Base-by-base conservation (phyloP, 2,113 vertebrate species). In the Tretioscincus oriximinensis region DNA sequence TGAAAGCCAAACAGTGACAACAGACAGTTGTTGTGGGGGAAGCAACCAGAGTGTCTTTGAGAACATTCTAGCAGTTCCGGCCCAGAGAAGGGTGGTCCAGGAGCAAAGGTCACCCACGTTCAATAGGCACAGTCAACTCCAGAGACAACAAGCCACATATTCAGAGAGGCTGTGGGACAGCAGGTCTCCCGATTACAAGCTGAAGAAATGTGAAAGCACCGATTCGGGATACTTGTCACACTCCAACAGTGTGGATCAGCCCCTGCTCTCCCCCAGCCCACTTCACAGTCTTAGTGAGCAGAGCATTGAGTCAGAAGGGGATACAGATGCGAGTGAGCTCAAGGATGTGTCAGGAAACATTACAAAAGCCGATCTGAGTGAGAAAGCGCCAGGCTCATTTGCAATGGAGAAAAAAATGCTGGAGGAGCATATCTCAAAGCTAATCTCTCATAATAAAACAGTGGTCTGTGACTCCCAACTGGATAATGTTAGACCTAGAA, bases 401-500 rank as follows among this genome's bases (percentile, higher is more conserved):
- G 88, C 92, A 81, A 91, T 96, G 47, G 96, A 96, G 91, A 97
- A 97, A 85, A 95, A 91, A 89, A 95, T 84, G 67, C 91, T 99
- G 71, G 97, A 97, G 88, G 97, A 99, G 29, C 96, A 95, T 28
- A 99, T 99, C 83, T 94, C 96, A 20, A 96, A 95, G 89, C 94
- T 99, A 5, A 99, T 99, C 86, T 99, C 97, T 3, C 96, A 98
- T 68, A 99, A 99, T 81, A 95, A 96, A 85, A 96, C 95, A 0
- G 96, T 99, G 68, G 96, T 99, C 84, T 97, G 98, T 20, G 96
- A 99, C 72, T 96, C 96, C 2, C 95, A 96, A 28, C 90, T 99
- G 87, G 97, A 98, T 81, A 97, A 95, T 0, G 97, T 99, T 9
- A 94, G 98, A 66, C 98, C 98, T 24, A 94, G 98, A 77, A 99